Evolutionary conservation across 2,113 vertebrate species (phyloP).

Genomic region (Ptychochromis oligacanthus): DNA sequence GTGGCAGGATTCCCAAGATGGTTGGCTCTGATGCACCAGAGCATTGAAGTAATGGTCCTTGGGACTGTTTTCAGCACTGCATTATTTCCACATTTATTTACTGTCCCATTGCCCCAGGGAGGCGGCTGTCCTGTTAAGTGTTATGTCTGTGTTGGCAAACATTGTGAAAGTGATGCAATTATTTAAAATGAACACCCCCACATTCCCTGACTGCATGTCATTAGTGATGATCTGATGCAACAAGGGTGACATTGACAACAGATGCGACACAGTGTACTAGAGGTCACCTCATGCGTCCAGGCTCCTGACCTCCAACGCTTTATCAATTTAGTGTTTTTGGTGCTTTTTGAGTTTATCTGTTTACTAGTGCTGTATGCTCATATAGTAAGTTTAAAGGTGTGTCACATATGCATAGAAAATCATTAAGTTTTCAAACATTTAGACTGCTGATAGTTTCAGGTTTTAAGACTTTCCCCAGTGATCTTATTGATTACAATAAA

Average conservation of each 20-base stretch:
- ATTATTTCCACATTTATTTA: conserved; percentile 57
- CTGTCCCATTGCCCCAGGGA: conserved; percentile 2
- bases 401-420: too few relatives aligned
- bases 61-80: conserved; percentile 38
- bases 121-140: conserved; percentile 1
- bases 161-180: conserved; percentile 16
- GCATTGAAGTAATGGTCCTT: conserved; percentile 28
- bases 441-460: not conserved
- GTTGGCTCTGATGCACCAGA: conserved; percentile 38
- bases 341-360: not conserved
- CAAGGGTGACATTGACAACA: conserved; percentile 22
- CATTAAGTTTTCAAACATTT: not conserved
- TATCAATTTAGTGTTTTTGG: not conserved
- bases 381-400: not conserved
- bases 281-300: conserved; percentile 1
- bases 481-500: not conserved
- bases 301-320: not conserved
- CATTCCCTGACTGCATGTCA: conserved; percentile 4
- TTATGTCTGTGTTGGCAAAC: conserved; percentile 40
- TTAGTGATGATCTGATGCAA: conserved; percentile 18
- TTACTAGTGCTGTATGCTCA: not conserved
- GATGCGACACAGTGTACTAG: not conserved
- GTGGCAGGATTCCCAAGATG: conserved; percentile 39
- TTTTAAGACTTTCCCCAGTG: not conserved
- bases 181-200: not conserved